Evolutionary conservation across 2,113 vertebrate species (phyloP).

Genomic region (Sorex araneus): DNA sequence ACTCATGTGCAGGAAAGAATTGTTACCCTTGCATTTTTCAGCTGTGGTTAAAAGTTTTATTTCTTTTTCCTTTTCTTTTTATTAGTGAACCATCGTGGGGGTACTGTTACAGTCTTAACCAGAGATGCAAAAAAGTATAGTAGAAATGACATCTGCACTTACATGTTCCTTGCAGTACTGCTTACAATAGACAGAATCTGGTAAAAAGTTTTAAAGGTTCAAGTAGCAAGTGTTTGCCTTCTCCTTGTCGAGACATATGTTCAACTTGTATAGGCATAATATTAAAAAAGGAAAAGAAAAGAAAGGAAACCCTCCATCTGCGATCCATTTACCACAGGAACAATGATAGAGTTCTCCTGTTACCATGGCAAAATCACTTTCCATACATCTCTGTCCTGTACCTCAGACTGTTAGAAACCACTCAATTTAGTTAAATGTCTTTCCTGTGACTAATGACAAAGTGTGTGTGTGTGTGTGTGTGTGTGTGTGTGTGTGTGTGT

Average conservation of each 20-base stretch:
- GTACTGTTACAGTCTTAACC: no score
- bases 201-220: slow-evolving; percentile 6
- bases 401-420: slow-evolving; percentile 74
- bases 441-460: slow-evolving; percentile 54
- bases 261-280: slow-evolving; percentile 58
- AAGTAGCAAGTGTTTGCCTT: slow-evolving; percentile 7
- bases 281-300: slow-evolving; percentile 45
- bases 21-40: slow-evolving; percentile 44
- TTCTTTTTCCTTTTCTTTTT: no score
- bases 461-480: no score
- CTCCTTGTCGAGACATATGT: slow-evolving; percentile 60
- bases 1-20: slow-evolving; percentile 9
- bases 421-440: slow-evolving; percentile 70
- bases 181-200: no score
- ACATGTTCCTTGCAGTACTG: no score
- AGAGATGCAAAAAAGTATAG: no score
- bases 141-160: no score
- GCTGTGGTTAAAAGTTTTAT: no score
- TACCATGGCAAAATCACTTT: slow-evolving; percentile 52
- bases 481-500: no score
- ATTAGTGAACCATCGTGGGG: no score
- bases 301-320: slow-evolving; percentile 32
- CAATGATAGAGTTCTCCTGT: slow-evolving; percentile 44
- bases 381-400: slow-evolving; percentile 65
- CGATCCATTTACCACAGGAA: slow-evolving; percentile 57